A percentile compares a stretch with the other conserved stretches of the same genome.
Evolutionary conservation across 1,140 invertebrate species (phyloP).

Genomic region (Drosophila grimshawi): DNA sequence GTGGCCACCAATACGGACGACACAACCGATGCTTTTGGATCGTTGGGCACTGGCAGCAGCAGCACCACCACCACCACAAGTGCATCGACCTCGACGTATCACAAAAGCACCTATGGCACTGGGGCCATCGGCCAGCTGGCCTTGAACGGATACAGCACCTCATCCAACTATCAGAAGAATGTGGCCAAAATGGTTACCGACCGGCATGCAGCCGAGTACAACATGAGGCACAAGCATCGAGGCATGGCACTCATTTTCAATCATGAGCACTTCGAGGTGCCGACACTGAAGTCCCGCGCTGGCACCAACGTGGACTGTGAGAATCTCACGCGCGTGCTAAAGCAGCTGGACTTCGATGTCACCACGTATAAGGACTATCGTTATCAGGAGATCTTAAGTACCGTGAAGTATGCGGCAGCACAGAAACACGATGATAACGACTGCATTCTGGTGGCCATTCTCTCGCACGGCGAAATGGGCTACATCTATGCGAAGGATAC

Average conservation of each 20-base stretch:
- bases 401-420: conserved; percentile 88
- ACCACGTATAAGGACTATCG: conserved; percentile 87
- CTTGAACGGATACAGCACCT: conserved; percentile 61
- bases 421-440: conserved; percentile 92
- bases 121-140: conserved; percentile 77
- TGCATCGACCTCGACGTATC: conserved; percentile 19
- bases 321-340: conserved; percentile 88
- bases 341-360: conserved; percentile 91
- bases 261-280: conserved; percentile 91
- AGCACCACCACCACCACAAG: background rate
- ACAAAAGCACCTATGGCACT: conserved; percentile 50
- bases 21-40: conserved; percentile 70
- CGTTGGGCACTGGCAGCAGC: conserved; percentile 42
- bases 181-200: conserved; percentile 88
- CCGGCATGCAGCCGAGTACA: conserved; percentile 90
- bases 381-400: conserved; percentile 88
- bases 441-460: conserved; percentile 91
- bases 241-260: conserved; percentile 96
- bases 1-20: conserved; percentile 60
- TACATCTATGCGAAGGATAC: conserved; percentile 94
- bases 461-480: conserved; percentile 96
- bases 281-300: conserved; percentile 87
- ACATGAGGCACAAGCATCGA: conserved; percentile 93
- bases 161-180: conserved; percentile 62
- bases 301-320: conserved; percentile 92